These are phyloP conservation scores for Digitonthophagus gazella DNA, from an alignment of 2,888 invertebrate genomes.

Conservation along the genomic window DNA sequence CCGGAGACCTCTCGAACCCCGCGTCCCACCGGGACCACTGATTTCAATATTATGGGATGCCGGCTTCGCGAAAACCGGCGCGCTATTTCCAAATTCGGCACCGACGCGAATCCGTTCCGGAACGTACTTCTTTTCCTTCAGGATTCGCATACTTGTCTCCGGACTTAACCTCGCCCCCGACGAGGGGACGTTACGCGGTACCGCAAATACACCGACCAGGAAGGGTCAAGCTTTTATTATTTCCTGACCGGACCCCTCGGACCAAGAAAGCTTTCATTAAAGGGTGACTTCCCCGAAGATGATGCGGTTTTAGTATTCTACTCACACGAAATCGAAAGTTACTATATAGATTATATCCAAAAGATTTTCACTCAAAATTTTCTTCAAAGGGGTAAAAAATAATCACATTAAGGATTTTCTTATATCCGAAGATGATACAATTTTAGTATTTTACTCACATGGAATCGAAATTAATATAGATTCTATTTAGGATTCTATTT, in stretches of 20 bases:
- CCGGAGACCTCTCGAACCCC: not conserved
- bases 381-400: too few relatives aligned
- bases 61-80: too few relatives aligned
- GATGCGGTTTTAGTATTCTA: not conserved
- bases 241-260: slow-evolving; percentile 21
- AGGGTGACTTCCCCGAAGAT: not conserved
- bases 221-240: slow-evolving; percentile 27
- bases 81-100: not conserved
- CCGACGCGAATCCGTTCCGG: not conserved
- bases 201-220: slow-evolving; percentile 23
- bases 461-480: too few relatives aligned
- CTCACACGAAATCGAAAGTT: not conserved
- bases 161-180: not conserved
- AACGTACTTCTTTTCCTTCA: too few relatives aligned
- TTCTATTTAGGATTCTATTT: too few relatives aligned
- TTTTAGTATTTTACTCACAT: too few relatives aligned
- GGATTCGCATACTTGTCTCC: not conserved
- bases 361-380: too few relatives aligned
- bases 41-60: not conserved
- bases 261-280: slow-evolving; percentile 2
- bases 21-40: not conserved
- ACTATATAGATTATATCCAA: too few relatives aligned
- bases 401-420: too few relatives aligned
- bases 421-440: too few relatives aligned
- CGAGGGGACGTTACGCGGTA: slow-evolving; percentile 21